These are phyloP conservation scores for Norana najaformis DNA, from an alignment of 2,888 invertebrate genomes.

Conservation along the genomic window DNA sequence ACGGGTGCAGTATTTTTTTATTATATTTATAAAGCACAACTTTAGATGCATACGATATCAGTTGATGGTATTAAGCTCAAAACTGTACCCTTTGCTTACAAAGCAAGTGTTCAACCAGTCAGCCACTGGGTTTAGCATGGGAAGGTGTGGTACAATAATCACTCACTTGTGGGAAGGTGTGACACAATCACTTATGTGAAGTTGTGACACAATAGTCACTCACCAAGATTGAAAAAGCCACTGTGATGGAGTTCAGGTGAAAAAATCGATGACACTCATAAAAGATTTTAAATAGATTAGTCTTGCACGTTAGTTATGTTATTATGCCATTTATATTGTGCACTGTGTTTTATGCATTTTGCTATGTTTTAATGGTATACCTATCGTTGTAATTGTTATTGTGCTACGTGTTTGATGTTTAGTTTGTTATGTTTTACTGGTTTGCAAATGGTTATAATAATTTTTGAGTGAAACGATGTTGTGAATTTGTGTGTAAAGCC, in stretches of 20 bases:
- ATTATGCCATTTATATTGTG: not conserved
- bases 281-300: no score
- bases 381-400: not conserved
- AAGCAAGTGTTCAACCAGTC: not conserved
- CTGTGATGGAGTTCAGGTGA: no score
- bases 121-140: not conserved
- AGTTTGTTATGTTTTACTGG: not conserved
- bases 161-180: no score
- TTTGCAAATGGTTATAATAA: not conserved
- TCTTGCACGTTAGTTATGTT: not conserved
- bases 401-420: not conserved
- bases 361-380: not conserved
- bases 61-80: no score
- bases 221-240: no score
- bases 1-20: no score
- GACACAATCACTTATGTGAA: no score
- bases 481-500: not conserved
- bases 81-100: no score
- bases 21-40: no score
- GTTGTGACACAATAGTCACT: no score
- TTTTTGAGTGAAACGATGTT: not conserved
- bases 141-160: not conserved
- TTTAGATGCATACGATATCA: no score
- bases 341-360: not conserved
- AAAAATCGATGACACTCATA: no score